These are phyloP conservation scores for Chrysotoxum bicinctum DNA, from an alignment of 2,888 invertebrate species.

Conservation along the genomic window DNA sequence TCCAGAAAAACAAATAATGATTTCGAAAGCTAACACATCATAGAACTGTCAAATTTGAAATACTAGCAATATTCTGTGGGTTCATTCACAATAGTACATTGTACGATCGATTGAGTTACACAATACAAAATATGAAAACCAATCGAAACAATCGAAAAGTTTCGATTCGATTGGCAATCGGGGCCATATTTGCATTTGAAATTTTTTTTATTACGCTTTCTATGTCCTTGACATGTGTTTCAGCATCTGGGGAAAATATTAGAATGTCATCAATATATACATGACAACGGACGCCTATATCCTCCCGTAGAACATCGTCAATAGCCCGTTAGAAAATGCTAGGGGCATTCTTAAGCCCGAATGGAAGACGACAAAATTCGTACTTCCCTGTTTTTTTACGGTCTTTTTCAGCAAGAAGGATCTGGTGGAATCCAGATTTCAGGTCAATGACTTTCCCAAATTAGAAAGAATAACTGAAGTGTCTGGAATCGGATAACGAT, in stretches of 20 bases:
- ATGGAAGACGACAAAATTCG: background rate
- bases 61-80: too few species aligned
- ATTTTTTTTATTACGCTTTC: background rate
- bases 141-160: too few species aligned
- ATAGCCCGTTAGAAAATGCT: background rate
- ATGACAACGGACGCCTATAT: background rate
- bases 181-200: conserved; percentile 39
- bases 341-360: background rate
- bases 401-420: background rate
- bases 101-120: too few species aligned
- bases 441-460: background rate
- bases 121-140: too few species aligned
- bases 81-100: too few species aligned
- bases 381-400: background rate
- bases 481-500: background rate
- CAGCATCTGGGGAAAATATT: background rate
- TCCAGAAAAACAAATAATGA: too few species aligned
- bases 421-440: background rate
- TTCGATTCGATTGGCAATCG: too few species aligned
- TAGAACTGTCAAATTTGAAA: too few species aligned
- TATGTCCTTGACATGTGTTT: background rate
- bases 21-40: too few species aligned
- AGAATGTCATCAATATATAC: background rate
- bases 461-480: background rate
- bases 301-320: background rate